Evolutionary conservation across 2,888 invertebrate genomes (phyloP).

Genomic region (Eremobia ochroleuca): DNA sequence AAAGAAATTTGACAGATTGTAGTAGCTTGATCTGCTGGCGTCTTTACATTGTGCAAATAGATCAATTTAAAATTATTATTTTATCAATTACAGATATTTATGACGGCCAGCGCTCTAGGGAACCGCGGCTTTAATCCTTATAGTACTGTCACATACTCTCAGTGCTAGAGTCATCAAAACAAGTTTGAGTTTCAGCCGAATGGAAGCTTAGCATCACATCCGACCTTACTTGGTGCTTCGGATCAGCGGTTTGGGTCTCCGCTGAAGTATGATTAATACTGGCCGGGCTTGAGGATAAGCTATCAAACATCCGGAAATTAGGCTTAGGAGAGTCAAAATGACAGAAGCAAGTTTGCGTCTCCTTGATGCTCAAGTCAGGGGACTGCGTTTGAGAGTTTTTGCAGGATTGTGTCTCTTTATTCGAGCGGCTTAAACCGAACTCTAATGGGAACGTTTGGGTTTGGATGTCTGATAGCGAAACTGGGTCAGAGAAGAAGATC

Average conservation of each 20-base stretch:
- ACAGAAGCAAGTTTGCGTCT: constrained; percentile 86
- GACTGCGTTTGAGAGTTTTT: constrained; percentile 79
- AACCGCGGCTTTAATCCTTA: background rate
- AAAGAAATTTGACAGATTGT: too few relatives aligned
- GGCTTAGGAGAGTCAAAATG: constrained; percentile 78
- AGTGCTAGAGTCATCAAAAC: constrained; percentile 74
- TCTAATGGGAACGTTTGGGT: constrained; percentile 86
- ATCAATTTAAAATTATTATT: too few relatives aligned
- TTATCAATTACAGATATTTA: background rate
- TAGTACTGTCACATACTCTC: constrained; percentile 71
- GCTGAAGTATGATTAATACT: constrained; percentile 78
- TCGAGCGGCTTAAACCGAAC: constrained; percentile 78
- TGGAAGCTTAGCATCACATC: constrained; percentile 80
- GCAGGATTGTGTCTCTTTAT: constrained; percentile 78
- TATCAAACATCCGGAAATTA: constrained; percentile 77
- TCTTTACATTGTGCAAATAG: too few relatives aligned
- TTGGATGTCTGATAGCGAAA: constrained; percentile 84
- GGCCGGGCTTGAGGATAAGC: constrained; percentile 76
- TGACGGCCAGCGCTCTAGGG: background rate
- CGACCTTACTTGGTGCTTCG: constrained; percentile 65
- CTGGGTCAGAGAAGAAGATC: constrained; percentile 81
- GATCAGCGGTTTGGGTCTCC: constrained; percentile 82
- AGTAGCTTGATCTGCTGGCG: too few relatives aligned
- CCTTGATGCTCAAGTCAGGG: constrained; percentile 83
- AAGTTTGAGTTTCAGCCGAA: constrained; percentile 84